Evolutionary conservation across 1,140 invertebrate genomes (phyloP).

Genomic region (Zeugodacus cucurbitae): DNA sequence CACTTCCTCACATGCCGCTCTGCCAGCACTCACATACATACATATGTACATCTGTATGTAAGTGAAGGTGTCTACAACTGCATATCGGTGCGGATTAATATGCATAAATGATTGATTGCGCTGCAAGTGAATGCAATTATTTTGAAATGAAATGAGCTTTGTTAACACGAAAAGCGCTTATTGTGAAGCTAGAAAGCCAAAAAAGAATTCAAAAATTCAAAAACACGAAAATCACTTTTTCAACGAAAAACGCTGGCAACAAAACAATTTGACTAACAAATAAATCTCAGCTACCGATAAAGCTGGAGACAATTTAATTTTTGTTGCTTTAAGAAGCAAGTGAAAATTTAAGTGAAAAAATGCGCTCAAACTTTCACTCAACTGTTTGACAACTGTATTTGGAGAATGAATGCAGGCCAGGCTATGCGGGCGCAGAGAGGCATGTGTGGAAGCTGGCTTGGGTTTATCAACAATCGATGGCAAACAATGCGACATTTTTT

Average conservation of each 20-base stretch:
- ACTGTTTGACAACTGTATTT: background rate
- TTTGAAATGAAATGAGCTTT: background rate
- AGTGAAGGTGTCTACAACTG: too few relatives aligned
- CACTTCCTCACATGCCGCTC: background rate
- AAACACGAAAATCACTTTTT: background rate
- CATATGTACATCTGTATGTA: background rate
- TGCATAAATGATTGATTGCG: slow-evolving; percentile 7
- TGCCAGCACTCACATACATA: background rate
- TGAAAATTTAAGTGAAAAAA: background rate
- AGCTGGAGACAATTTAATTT: background rate
- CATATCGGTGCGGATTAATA: background rate
- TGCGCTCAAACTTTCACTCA: background rate
- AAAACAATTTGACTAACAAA: background rate
- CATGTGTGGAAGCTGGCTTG: background rate
- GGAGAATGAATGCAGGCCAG: background rate
- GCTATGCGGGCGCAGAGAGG: background rate
- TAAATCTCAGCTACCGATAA: background rate
- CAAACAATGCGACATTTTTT: background rate
- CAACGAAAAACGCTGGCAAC: background rate
- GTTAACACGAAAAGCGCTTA: background rate
- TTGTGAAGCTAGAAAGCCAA: background rate
- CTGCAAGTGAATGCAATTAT: background rate
- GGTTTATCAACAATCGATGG: background rate
- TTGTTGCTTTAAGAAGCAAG: background rate
- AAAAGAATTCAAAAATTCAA: too few relatives aligned